These are phyloP conservation scores for Calameuta idolon DNA, from an alignment of 2,888 invertebrate genomes.

Conservation along the genomic window DNA sequence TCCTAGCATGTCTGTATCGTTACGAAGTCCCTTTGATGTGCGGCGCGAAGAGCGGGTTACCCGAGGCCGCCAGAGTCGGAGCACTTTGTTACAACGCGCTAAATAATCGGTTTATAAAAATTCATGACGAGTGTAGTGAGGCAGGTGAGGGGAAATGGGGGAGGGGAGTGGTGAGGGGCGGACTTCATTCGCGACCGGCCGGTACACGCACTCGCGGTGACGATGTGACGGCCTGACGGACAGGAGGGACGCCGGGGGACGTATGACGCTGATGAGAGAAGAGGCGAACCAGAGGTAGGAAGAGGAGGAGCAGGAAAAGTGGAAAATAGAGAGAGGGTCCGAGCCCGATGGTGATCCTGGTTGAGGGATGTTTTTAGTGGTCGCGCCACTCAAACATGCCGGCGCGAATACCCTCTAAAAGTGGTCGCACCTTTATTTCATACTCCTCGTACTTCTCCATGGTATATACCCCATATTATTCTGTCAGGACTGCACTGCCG, in stretches of 20 bases:
- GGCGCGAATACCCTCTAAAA: conserved; percentile 39
- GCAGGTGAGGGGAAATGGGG: conserved; percentile 23
- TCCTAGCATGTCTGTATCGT: conserved; percentile 48
- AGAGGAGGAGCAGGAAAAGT: background rate
- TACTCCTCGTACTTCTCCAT: background rate
- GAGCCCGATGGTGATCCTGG: conserved; percentile 1
- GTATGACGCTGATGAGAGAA: conserved; percentile 7
- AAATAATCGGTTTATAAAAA: conserved; percentile 65
- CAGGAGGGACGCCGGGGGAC: conserved; percentile 17
- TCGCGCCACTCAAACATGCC: conserved; percentile 47
- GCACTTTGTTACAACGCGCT: conserved; percentile 59
- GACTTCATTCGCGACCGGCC: conserved; percentile 19
- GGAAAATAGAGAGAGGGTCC: conserved; percentile 19
- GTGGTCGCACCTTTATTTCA: conserved; percentile 23
- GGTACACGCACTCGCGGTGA: conserved; percentile 29
- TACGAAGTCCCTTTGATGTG: conserved; percentile 61
- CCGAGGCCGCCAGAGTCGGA: conserved; percentile 10
- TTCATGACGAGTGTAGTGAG: conserved; percentile 51
- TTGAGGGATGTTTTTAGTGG: conserved; percentile 45
- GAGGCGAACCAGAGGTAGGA: background rate
- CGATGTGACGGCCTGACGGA: conserved; percentile 39
- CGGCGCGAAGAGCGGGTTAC: conserved; percentile 21
- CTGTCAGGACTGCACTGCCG: background rate
- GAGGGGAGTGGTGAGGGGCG: background rate
- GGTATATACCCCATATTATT: background rate